Conservation (phyloP, 2,797 vertebrate species). For the Merluccius polli region DNA sequence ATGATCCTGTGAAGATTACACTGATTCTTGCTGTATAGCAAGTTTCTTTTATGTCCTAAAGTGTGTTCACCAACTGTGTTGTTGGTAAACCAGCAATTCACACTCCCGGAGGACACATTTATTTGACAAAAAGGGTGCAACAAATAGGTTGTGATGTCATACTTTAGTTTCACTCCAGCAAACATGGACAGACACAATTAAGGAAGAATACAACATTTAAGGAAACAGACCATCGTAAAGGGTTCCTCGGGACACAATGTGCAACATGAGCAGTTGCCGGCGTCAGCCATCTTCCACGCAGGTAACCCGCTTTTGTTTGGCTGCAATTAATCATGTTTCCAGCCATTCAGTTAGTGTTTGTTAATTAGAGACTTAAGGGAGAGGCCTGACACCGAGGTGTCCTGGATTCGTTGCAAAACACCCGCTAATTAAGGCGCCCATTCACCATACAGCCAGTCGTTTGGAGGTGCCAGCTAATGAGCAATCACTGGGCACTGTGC, state of each 20-base stretch:
- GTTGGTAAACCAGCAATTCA: not conserved
- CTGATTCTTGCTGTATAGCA: slow-evolving; percentile 14
- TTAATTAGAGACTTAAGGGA: slow-evolving; percentile 58
- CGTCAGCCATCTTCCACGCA: slow-evolving; percentile 4
- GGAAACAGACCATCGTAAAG: slow-evolving; percentile 17
- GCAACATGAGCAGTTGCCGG: slow-evolving; percentile 2
- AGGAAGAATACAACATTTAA: not conserved
- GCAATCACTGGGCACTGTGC: slow-evolving; percentile 19
- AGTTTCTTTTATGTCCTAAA: slow-evolving; percentile 21
- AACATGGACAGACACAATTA: not conserved
- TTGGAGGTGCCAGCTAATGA: slow-evolving; percentile 27
- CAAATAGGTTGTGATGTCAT: not conserved
- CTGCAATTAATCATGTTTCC: slow-evolving; percentile 61
- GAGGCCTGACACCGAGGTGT: slow-evolving; percentile 38
- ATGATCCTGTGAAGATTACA: slow-evolving; percentile 14
- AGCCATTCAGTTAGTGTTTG: slow-evolving; percentile 39
- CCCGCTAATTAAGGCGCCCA: slow-evolving; percentile 59
- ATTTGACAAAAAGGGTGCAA: slow-evolving; percentile 8
- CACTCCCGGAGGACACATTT: not conserved
- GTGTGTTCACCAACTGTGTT: slow-evolving; percentile 15
- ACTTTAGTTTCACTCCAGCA: slow-evolving; percentile 27
- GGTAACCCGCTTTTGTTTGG: slow-evolving; percentile 12
- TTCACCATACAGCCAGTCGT: slow-evolving; percentile 32
- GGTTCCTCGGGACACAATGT: slow-evolving; percentile 19
- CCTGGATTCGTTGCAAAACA: slow-evolving; percentile 36